These are phyloP conservation scores for Oenanthe oenanthe DNA, from an alignment of 2,113 vertebrate species.

Conservation along the genomic window DNA sequence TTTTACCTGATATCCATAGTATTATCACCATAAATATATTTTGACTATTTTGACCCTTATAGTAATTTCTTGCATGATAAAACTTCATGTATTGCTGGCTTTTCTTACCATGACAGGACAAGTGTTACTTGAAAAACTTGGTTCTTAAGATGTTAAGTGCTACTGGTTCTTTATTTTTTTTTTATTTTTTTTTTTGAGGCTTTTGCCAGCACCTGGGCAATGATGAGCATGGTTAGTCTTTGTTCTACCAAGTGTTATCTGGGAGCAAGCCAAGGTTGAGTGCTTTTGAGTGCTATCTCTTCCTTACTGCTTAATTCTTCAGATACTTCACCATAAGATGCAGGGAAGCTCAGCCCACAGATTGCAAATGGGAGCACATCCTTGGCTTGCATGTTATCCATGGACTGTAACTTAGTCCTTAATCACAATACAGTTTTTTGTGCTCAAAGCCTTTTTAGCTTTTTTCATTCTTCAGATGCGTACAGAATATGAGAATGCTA, in stretches of 20 bases:
- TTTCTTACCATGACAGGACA: not conserved
- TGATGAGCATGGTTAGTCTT: not conserved
- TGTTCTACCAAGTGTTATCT: not conserved
- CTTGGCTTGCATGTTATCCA: not conserved
- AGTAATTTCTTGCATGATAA: not conserved
- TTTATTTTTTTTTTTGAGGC: not conserved
- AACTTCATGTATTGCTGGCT: not conserved
- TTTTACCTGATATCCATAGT: not conserved
- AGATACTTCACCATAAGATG: not conserved
- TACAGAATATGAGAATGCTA: not conserved
- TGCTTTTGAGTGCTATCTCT: not conserved
- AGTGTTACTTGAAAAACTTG: not conserved
- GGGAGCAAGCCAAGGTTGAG: not conserved
- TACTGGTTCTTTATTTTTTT: not conserved
- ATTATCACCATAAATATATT: not conserved
- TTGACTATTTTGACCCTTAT: not conserved
- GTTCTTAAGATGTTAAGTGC: not conserved
- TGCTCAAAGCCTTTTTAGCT: not conserved
- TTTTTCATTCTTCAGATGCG: not conserved
- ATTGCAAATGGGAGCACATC: not conserved
- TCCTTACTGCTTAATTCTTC: not conserved
- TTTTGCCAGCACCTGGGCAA: not conserved
- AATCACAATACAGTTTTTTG: not conserved
- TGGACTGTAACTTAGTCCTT: not conserved
- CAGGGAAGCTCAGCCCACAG: not conserved